These are phyloP conservation scores for Cherax quadricarinatus DNA, from an alignment of 1,140 invertebrate species.

Conservation along the genomic window DNA sequence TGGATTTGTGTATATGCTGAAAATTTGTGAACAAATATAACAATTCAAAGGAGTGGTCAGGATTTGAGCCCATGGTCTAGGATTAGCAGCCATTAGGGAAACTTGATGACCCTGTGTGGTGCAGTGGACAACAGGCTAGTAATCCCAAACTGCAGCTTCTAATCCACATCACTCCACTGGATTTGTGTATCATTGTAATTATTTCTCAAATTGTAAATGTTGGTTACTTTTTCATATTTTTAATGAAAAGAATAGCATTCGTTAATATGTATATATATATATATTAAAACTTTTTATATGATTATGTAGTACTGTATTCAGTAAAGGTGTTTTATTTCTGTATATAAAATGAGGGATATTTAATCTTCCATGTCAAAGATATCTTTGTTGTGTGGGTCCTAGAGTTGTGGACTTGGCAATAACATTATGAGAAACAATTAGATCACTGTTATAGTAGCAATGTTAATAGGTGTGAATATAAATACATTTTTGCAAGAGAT, in stretches of 20 bases:
- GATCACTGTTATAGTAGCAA: neutral
- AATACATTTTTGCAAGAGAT: neutral
- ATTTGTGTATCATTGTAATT: neutral
- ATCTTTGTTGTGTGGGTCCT: neutral
- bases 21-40: no score
- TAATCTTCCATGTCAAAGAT: neutral
- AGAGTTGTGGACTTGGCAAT: neutral
- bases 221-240: neutral
- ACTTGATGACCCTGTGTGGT: no score
- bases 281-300: no score
- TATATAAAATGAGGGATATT: neutral
- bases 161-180: no score
- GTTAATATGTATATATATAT: neutral
- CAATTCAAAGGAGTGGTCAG: no score
- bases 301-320: neutral
- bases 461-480: slow-evolving; percentile 13
- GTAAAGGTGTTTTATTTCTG: neutral
- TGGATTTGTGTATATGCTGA: neutral
- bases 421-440: neutral
- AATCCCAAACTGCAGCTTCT: no score
- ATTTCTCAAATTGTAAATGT: neutral
- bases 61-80: no score
- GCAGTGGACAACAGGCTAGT: no score
- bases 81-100: no score
- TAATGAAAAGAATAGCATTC: neutral